These are phyloP conservation scores for Mesembrinibis cayennensis DNA, from an alignment of 2,113 vertebrate species.

Conservation along the genomic window DNA sequence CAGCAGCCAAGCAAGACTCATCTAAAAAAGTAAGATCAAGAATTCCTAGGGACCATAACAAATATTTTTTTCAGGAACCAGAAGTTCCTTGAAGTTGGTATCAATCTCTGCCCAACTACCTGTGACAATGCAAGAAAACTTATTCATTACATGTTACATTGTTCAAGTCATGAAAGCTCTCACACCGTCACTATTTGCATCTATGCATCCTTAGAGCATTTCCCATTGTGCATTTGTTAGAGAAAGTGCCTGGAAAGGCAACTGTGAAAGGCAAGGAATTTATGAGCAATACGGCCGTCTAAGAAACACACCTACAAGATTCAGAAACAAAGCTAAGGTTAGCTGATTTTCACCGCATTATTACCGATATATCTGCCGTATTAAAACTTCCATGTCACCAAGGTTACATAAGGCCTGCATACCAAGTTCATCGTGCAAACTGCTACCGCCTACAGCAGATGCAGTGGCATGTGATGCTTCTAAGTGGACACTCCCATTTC, in stretches of 20 bases:
- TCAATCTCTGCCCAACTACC: not conserved
- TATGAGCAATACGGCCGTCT: not conserved
- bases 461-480: constrained; percentile 95
- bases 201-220: not conserved
- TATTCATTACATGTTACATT: not conserved
- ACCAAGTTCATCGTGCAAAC: constrained; percentile 97
- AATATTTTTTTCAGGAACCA: not conserved
- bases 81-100: not conserved
- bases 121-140: not conserved
- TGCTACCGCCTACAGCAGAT: constrained; percentile 90
- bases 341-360: constrained; percentile 14
- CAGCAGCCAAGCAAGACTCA: not conserved
- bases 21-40: not conserved
- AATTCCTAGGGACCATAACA: not conserved
- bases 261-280: not conserved
- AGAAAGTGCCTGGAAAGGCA: not conserved
- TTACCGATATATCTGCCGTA: constrained; percentile 52
- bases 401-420: constrained; percentile 83
- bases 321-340: constrained; percentile 42
- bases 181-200: not conserved
- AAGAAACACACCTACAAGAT: not conserved
- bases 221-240: not conserved
- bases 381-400: constrained; percentile 69
- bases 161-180: not conserved
- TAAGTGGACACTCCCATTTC: constrained; percentile 97